Evolutionary conservation across 2,113 vertebrate species (phyloP).

Genomic region (Nothocercus julius): DNA sequence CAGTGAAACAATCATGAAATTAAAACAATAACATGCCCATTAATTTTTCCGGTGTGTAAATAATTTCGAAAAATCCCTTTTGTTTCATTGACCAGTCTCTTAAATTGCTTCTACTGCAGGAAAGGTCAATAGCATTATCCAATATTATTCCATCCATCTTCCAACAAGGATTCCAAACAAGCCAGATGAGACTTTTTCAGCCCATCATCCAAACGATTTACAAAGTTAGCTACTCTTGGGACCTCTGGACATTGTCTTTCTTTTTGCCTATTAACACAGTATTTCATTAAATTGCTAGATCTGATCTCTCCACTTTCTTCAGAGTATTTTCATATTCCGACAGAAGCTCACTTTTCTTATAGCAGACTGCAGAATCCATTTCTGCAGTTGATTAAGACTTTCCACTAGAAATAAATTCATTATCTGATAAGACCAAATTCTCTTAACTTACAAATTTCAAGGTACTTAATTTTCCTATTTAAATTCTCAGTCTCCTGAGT

Average conservation of each 20-base stretch:
- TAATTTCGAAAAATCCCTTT: not conserved
- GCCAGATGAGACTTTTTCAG: not conserved
- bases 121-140: not conserved
- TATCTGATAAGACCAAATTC: conserved; percentile 37
- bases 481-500: not conserved
- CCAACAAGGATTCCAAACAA: not conserved
- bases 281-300: not conserved
- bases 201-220: not conserved
- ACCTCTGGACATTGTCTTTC: not conserved
- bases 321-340: not conserved
- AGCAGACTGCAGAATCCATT: not conserved
- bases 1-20: not conserved
- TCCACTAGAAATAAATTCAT: conserved; percentile 32
- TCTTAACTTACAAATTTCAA: conserved; percentile 32
- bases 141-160: not conserved
- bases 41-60: not conserved
- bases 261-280: not conserved
- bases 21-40: not conserved
- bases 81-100: not conserved
- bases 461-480: conserved; percentile 53
- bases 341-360: conserved; percentile 1
- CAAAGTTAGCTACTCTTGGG: not conserved
- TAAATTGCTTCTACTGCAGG: not conserved
- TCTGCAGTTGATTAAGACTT: conserved; percentile 4
- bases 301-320: not conserved